A percentile compares a stretch with the other conserved stretches of the same genome.
These are phyloP conservation scores for Arenaria interpres DNA, from an alignment of 2,113 vertebrate genomes.

Conservation along the genomic window DNA sequence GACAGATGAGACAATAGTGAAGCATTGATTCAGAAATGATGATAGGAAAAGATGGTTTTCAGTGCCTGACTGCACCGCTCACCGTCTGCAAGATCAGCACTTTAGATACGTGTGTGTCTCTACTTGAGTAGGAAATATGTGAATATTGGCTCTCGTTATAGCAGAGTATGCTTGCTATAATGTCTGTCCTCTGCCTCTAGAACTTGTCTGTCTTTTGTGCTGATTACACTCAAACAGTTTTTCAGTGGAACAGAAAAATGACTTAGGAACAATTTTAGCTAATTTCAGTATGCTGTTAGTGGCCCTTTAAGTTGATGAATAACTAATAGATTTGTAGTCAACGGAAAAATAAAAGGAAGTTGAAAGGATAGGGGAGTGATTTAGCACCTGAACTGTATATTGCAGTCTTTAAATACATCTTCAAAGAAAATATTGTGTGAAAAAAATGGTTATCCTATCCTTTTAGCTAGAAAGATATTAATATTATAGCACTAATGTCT, in stretches of 20 bases:
- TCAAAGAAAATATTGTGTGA: neutral
- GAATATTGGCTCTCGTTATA: neutral
- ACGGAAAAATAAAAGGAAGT: neutral
- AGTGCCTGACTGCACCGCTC: neutral
- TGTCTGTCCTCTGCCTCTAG: neutral
- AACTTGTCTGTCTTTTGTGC: neutral
- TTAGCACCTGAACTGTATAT: neutral
- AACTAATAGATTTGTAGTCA: neutral
- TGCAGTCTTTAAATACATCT: neutral
- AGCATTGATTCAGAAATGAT: neutral
- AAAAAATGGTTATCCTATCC: neutral
- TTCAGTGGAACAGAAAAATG: neutral
- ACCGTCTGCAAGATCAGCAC: neutral
- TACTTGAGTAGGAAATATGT: neutral
- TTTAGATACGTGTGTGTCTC: neutral
- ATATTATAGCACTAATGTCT: neutral
- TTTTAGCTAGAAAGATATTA: neutral
- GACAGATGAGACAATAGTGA: neutral
- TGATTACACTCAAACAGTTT: accelerated
- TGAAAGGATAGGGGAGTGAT: neutral
- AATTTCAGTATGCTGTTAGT: neutral
- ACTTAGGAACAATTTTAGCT: neutral
- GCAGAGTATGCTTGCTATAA: neutral
- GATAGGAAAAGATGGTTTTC: neutral
- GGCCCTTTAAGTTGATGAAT: neutral